A percentile compares a stretch with the other conserved stretches of the same genome.
Evolutionary conservation across 2,888 invertebrate genomes (phyloP).

Genomic region (Calameuta filiformis): DNA sequence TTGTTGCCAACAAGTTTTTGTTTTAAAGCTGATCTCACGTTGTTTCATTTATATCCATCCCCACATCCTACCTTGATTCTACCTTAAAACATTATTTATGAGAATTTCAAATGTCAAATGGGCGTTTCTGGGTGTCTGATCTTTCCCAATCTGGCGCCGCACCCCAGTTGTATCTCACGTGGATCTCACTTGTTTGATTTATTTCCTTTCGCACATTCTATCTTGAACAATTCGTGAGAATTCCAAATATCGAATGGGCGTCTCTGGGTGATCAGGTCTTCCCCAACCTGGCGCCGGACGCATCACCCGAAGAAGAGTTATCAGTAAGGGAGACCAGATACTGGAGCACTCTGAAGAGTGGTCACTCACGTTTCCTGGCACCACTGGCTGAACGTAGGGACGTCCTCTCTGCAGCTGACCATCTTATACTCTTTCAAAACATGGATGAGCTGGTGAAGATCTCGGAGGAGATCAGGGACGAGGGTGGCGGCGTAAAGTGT

Average conservation of each 20-base stretch:
- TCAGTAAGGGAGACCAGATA: conserved; percentile 83
- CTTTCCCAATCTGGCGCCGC: background rate
- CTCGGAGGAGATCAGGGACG: conserved; percentile 86
- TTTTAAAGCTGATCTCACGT: conserved; percentile 64
- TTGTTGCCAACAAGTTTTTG: conserved; percentile 68
- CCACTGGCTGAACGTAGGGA: conserved; percentile 82
- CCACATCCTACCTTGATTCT: background rate
- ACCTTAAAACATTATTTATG: background rate
- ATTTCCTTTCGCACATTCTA: conserved; percentile 2
- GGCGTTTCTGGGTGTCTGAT: background rate
- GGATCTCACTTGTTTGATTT: background rate
- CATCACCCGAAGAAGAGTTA: conserved; percentile 80
- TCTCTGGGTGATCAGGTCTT: conserved; percentile 44
- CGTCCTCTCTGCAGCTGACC: conserved; percentile 80
- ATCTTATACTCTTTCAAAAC: conserved; percentile 85
- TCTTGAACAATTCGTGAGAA: conserved; percentile 55
- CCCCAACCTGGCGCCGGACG: conserved; percentile 67
- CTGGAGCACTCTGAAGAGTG: conserved; percentile 81
- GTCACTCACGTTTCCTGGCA: conserved; percentile 80
- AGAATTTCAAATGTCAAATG: background rate
- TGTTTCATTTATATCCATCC: conserved; percentile 41
- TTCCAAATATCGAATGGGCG: background rate
- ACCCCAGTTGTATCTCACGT: background rate
- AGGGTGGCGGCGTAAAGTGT: conserved; percentile 71
- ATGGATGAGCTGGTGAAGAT: conserved; percentile 83